phyloP scores from a whole-genome alignment of 2,797 vertebrate species.

The Hyperoplus lanceolatus region DNA sequence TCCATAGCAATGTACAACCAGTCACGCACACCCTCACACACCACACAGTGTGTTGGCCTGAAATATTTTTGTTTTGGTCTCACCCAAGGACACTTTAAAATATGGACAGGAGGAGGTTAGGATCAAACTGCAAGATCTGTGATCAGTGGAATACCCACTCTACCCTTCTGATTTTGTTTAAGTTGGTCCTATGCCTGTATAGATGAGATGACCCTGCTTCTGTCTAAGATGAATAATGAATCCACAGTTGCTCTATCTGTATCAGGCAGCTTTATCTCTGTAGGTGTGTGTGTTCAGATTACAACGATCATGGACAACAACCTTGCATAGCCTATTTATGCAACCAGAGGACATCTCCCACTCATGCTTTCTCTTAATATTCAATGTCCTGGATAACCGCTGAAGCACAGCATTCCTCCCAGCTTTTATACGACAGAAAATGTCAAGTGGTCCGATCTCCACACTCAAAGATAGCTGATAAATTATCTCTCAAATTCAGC shows the following conservation, averaged over 20 bases:
- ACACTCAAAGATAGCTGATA: constrained; percentile 60
- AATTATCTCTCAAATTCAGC: constrained; percentile 68
- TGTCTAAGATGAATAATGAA: constrained; percentile 56
- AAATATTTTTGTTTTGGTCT: too few species aligned
- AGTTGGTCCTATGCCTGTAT: background rate
- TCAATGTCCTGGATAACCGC: constrained; percentile 69
- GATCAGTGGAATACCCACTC: too few species aligned
- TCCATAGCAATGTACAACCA: too few species aligned
- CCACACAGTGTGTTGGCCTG: too few species aligned
- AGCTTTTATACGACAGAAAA: constrained; percentile 69
- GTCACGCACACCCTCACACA: too few species aligned
- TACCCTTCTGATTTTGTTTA: background rate
- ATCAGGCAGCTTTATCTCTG: constrained; percentile 19
- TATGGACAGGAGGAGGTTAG: too few species aligned
- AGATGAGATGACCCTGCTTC: constrained; percentile 23
- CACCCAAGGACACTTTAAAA: too few species aligned
- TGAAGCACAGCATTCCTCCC: constrained; percentile 64
- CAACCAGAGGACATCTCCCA: constrained; percentile 54
- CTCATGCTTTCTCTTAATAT: constrained; percentile 62
- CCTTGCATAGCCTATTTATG: constrained; percentile 35
- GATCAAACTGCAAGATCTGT: too few species aligned
- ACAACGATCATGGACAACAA: constrained; percentile 42
- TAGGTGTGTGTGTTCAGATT: constrained; percentile 42
- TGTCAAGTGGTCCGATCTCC: constrained; percentile 67
- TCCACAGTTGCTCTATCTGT: constrained; percentile 23